phyloP scores from a whole-genome alignment of 2,888 invertebrate genomes.

The Anarsia innoxiella region DNA sequence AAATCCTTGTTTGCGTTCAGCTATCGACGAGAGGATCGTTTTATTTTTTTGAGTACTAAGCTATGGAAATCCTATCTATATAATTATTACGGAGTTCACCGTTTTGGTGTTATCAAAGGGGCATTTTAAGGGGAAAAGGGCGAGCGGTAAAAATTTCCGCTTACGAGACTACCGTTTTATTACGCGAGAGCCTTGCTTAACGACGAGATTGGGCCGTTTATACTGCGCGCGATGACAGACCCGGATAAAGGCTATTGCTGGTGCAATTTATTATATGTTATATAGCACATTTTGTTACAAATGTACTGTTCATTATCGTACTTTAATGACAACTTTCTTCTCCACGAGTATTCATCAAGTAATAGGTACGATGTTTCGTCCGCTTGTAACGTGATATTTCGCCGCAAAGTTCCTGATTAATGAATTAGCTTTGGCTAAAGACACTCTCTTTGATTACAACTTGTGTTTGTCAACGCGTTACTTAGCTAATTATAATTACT shows the following conservation, averaged over 20 bases:
- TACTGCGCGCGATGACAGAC: constrained; percentile 24
- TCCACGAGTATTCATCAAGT: too few relatives aligned
- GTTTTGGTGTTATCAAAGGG: constrained; percentile 24
- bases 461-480: constrained; percentile 1
- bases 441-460: constrained; percentile 5
- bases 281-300: neutral
- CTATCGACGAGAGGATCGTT: neutral
- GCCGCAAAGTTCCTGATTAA: too few relatives aligned
- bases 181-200: constrained; percentile 26
- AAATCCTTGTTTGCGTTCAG: constrained; percentile 1
- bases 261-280: constrained; percentile 20
- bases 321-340: too few relatives aligned
- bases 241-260: constrained; percentile 16
- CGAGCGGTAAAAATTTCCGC: constrained; percentile 27
- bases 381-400: too few relatives aligned
- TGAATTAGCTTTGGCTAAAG: too few relatives aligned
- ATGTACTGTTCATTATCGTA: too few relatives aligned
- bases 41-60: constrained; percentile 1
- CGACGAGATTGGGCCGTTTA: constrained; percentile 31
- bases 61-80: constrained; percentile 22
- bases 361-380: too few relatives aligned
- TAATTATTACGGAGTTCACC: constrained; percentile 26
- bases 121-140: constrained; percentile 22
- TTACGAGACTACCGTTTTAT: constrained; percentile 32
- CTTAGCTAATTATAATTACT: constrained; percentile 4